These are phyloP conservation scores for Hippoglossus stenolepis DNA, from an alignment of 2,113 vertebrate genomes.

Conservation along the genomic window DNA sequence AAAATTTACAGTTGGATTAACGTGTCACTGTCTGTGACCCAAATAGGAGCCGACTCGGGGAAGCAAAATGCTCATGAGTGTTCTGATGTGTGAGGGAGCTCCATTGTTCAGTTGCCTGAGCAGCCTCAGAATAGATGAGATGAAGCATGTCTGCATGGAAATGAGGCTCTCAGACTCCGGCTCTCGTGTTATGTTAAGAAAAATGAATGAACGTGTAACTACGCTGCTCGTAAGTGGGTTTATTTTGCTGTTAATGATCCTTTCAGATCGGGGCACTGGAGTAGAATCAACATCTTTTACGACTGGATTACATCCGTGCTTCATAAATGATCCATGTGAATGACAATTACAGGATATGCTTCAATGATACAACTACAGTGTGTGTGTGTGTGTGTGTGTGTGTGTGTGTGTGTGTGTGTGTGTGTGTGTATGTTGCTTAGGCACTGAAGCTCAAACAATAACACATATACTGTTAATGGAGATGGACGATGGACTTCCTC, in stretches of 20 bases:
- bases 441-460: too few species aligned
- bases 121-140: conserved; percentile 18
- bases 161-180: conserved; percentile 21
- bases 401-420: too few species aligned
- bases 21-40: conserved; percentile 47
- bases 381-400: neutral
- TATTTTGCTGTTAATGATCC: conserved; percentile 23
- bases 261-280: neutral
- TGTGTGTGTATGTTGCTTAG: too few species aligned
- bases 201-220: conserved; percentile 14
- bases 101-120: neutral
- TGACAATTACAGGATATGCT: conserved; percentile 3
- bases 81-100: conserved; percentile 3
- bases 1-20: conserved; percentile 34
- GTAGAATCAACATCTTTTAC: neutral
- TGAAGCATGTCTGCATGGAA: conserved; percentile 23
- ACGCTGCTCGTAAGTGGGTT: neutral
- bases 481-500: too few species aligned
- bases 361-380: neutral
- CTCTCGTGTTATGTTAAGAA: neutral
- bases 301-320: conserved; percentile 5
- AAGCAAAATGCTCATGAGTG: conserved; percentile 39
- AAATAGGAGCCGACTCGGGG: conserved; percentile 16
- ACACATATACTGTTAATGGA: too few species aligned
- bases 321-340: conserved; percentile 27